Conservation (phyloP, 1,140 invertebrate species). For the Drosophila neocordata region DNA sequence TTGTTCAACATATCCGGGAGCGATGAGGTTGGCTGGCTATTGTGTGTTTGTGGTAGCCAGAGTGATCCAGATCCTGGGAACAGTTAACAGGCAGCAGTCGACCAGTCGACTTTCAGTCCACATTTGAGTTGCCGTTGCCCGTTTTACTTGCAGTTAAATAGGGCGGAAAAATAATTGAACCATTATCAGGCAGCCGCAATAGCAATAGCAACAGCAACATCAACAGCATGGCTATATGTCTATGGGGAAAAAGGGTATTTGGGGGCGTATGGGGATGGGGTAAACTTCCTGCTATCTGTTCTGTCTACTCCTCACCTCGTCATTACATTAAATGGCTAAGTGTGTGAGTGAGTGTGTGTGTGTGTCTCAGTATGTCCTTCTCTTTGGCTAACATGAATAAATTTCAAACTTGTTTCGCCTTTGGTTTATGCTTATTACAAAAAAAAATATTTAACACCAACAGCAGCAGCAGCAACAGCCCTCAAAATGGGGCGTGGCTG, state of each 20-base stretch:
- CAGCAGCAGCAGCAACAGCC: constrained; percentile 13
- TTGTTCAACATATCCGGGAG: constrained; percentile 72
- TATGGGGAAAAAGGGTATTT: background rate
- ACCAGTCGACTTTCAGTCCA: background rate
- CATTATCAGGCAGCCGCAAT: constrained; percentile 69
- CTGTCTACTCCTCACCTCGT: background rate
- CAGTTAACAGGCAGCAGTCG: background rate
- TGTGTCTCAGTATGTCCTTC: background rate
- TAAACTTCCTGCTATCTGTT: background rate
- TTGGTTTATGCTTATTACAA: constrained; percentile 65
- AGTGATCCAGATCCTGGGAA: constrained; percentile 4
- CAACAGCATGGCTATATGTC: background rate
- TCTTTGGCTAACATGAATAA: constrained; percentile 12
- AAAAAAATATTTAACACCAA: constrained; percentile 60
- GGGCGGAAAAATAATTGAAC: constrained; percentile 82
- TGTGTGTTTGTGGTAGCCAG: constrained; percentile 24
- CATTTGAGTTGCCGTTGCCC: constrained; percentile 33
- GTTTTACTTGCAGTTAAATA: constrained; percentile 76
- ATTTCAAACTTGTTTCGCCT: constrained; percentile 34
- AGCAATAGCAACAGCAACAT: constrained; percentile 3
- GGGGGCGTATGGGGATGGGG: background rate
- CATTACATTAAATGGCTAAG: background rate
- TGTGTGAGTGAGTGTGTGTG: background rate
- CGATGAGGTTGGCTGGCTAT: constrained; percentile 56
- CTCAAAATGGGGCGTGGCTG: background rate